phyloP scores from a whole-genome alignment of 2,797 vertebrate species.

The Tachyglossus aculeatus region DNA sequence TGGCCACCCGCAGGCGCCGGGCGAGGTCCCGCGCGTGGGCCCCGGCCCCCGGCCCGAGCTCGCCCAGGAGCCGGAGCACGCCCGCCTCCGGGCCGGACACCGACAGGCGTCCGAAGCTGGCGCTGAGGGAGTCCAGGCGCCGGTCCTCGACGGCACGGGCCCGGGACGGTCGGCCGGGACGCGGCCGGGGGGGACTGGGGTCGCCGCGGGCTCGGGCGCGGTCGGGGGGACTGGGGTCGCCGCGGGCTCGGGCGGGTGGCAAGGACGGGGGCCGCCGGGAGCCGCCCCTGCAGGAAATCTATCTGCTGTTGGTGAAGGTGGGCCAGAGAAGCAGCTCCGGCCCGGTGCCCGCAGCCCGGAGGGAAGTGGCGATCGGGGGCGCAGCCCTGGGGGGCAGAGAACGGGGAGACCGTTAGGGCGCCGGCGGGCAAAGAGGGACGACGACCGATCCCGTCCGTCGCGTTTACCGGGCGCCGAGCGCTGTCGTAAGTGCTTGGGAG shows the following conservation, averaged over 20 bases:
- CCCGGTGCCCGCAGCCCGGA: slow-evolving; percentile 41
- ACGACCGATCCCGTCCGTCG: no score
- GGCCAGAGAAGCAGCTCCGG: neutral
- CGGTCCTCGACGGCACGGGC: neutral
- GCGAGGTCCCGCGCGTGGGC: slow-evolving; percentile 75
- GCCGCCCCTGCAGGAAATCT: slow-evolving; percentile 75
- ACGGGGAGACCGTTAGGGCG: no score
- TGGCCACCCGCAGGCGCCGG: slow-evolving; percentile 72
- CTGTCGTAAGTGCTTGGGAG: no score
- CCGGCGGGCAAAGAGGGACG: no score
- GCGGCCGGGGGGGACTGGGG: slow-evolving; percentile 36
- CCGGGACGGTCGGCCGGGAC: neutral
- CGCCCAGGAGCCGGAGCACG: slow-evolving; percentile 71
- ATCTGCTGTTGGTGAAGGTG: slow-evolving; percentile 74
- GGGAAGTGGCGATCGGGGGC: slow-evolving; percentile 11
- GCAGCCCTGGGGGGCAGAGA: slow-evolving; percentile 19
- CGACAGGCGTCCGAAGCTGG: slow-evolving; percentile 50
- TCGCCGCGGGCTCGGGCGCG: neutral
- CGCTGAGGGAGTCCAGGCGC: slow-evolving; percentile 30
- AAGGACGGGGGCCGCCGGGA: slow-evolving; percentile 68
- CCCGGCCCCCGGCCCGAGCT: slow-evolving; percentile 67
- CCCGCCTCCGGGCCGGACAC: slow-evolving; percentile 41
- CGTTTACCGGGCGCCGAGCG: no score
- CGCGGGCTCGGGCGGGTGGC: neutral
- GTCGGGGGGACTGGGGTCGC: accelerated